These are phyloP conservation scores for Diadumene lineata DNA, from an alignment of 92 coral and sea anemone species.

Conservation along the genomic window DNA sequence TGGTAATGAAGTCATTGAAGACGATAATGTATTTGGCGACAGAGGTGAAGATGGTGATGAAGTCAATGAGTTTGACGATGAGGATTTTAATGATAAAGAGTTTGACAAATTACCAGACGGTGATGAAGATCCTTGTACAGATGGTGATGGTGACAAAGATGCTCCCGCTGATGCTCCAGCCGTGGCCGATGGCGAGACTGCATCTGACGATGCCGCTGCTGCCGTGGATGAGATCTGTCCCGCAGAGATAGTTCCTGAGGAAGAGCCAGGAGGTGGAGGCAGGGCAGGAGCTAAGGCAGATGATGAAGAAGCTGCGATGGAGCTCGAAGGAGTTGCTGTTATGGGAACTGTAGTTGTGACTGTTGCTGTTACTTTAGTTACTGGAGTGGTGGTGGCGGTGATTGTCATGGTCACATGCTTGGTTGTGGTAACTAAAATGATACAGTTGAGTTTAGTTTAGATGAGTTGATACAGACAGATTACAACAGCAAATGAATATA, in stretches of 20 bases:
- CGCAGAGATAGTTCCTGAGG: conserved; percentile 3
- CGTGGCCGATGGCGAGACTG: neutral
- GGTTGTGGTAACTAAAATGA: neutral
- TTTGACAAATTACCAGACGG: neutral
- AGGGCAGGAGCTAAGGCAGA: neutral
- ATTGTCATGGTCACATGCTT: neutral
- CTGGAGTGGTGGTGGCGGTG: conserved; percentile 12
- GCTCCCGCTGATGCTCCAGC: neutral
- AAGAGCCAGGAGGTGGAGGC: neutral
- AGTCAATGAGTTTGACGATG: too few species aligned
- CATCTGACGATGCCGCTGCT: neutral
- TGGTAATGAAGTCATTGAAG: too few species aligned
- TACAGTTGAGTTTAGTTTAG: too few species aligned
- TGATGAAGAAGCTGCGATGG: neutral
- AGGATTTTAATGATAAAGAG: too few species aligned
- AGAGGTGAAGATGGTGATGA: too few species aligned
- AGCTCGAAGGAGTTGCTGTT: neutral
- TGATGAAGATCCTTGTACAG: neutral
- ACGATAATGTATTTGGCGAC: too few species aligned
- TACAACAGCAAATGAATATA: too few species aligned
- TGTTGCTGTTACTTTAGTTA: neutral
- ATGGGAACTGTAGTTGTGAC: neutral
- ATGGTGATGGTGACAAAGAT: neutral
- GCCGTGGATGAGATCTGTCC: neutral
- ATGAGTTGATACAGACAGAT: too few species aligned